phyloP scores from a whole-genome alignment of 92 coral and sea anemone genomes.

The Bergia sp. region DNA sequence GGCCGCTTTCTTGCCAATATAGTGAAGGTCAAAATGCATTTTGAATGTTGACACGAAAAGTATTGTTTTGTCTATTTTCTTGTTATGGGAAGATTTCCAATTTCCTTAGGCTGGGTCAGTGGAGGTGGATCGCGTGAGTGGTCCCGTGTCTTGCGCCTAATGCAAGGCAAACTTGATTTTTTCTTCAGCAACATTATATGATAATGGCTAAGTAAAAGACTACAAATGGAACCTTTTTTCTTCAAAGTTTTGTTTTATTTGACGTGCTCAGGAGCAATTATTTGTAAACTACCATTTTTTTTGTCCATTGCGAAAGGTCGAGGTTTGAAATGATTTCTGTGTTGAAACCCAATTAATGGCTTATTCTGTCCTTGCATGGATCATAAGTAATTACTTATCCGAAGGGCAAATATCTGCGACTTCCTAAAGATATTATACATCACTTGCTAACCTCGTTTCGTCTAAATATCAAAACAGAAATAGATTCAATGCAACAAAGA shows the following conservation, averaged over 20 bases:
- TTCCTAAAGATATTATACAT: background rate
- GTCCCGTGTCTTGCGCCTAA: background rate
- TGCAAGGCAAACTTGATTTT: background rate
- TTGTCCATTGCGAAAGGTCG: background rate
- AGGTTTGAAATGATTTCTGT: background rate
- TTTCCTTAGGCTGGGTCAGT: constrained; percentile 21
- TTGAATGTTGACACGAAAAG: background rate
- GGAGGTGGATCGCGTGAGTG: background rate
- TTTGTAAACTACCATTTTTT: background rate
- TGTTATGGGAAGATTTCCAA: constrained; percentile 4
- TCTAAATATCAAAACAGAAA: background rate
- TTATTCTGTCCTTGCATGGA: background rate
- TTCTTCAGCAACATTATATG: background rate
- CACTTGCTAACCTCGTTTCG: background rate
- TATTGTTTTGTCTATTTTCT: background rate
- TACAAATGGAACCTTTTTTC: background rate
- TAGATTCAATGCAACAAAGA: background rate
- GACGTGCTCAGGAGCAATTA: background rate
- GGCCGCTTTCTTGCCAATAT: background rate
- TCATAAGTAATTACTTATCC: background rate
- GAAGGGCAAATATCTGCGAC: background rate
- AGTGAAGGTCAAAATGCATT: background rate
- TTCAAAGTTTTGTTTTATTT: background rate
- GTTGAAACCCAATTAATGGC: background rate
- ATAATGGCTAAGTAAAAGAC: background rate